Conservation (phyloP, 2,797 vertebrate genomes). For the Cossypha niveicapilla region DNA sequence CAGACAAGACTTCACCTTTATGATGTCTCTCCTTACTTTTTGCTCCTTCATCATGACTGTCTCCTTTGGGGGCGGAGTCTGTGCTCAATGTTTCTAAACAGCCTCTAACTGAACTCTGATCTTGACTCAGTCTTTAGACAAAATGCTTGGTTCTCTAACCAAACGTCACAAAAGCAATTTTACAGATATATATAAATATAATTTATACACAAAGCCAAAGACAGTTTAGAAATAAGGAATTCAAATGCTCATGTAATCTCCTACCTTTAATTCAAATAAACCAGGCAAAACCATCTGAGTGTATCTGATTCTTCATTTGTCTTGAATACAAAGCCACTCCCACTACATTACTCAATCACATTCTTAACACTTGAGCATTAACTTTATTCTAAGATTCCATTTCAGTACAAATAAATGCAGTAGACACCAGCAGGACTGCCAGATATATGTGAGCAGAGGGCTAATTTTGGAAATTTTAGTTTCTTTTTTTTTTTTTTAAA, state of each 20-base stretch:
- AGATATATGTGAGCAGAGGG: neutral
- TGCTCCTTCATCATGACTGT: neutral
- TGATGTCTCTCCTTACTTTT: neutral
- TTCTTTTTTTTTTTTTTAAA: neutral
- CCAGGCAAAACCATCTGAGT: neutral
- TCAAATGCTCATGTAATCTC: neutral
- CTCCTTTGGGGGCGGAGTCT: neutral
- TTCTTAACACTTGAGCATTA: conserved; percentile 26
- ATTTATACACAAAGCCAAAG: neutral
- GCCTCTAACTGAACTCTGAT: neutral
- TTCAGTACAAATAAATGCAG: conserved; percentile 1
- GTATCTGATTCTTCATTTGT: neutral
- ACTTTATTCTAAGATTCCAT: conserved; percentile 19
- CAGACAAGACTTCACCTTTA: neutral
- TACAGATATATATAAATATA: neutral
- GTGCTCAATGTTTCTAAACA: neutral
- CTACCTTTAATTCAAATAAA: neutral
- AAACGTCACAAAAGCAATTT: neutral
- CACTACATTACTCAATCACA: neutral
- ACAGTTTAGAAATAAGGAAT: neutral
- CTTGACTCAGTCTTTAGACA: neutral
- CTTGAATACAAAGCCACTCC: neutral
- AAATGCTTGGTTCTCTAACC: neutral
- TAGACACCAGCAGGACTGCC: neutral
- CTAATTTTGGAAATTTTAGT: neutral